Percentiles rank a stretch among this genome's conserved stretches.
phyloP scores from a whole-genome alignment of 92 coral and sea anemone species.

The Porites evermanni region DNA sequence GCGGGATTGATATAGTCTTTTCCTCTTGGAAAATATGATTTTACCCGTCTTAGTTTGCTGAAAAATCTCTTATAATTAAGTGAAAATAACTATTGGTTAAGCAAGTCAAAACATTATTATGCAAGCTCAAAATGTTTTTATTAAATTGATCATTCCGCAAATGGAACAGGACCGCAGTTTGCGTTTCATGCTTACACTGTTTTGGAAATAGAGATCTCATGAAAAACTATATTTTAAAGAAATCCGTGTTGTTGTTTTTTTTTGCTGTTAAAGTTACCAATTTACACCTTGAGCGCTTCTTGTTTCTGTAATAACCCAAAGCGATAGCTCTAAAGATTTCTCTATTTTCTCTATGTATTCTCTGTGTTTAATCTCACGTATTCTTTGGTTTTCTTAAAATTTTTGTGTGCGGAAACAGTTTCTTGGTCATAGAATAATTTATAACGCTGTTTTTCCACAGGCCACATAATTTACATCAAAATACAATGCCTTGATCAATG shows the following conservation, averaged over 20 bases:
- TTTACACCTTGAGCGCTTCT: slow-evolving; percentile 28
- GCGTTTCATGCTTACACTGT: slow-evolving; percentile 2
- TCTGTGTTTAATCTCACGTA: too few species aligned
- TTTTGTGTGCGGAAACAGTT: not conserved
- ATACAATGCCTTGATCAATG: slow-evolving; percentile 3
- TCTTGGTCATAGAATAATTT: not conserved
- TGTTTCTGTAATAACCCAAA: not conserved
- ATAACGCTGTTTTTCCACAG: not conserved
- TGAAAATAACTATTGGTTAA: slow-evolving; percentile 7
- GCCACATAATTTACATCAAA: slow-evolving; percentile 15
- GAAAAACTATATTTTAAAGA: slow-evolving; percentile 14
- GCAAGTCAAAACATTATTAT: slow-evolving; percentile 17
- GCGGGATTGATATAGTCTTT: too few species aligned
- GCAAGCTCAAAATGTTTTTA: not conserved
- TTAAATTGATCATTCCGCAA: slow-evolving; percentile 7
- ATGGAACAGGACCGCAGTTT: not conserved
- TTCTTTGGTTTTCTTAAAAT: not conserved
- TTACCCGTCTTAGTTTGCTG: too few species aligned
- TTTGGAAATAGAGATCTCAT: not conserved
- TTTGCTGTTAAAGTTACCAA: slow-evolving; percentile 46
- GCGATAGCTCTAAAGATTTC: not conserved
- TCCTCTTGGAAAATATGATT: too few species aligned
- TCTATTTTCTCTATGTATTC: not conserved
- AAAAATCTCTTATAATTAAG: slow-evolving; percentile 4
- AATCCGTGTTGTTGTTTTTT: slow-evolving; percentile 27